Evolutionary conservation across 35 echinoderm and acorn worm species (phyloP), one percentile per base, ranked within the genome.

Genomic region (Heliocidaris erythrogramma): DNA sequence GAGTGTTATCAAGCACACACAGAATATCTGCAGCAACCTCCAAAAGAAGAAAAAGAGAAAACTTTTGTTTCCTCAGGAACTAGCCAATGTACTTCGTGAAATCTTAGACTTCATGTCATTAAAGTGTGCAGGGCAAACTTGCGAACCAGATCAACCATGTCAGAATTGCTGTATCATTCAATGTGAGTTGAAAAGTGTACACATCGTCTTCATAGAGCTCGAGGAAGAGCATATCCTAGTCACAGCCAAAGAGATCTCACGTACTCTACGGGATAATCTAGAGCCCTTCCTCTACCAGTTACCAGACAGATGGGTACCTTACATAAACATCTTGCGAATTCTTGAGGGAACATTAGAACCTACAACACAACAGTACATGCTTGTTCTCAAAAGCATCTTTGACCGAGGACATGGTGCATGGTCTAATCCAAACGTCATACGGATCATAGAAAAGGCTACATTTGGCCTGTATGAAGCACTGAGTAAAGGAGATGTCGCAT

Each of bases 271-370:
- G 16, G 16, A 29, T 9, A 92, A 92, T 92, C 49, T 92, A 52
- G n/a, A 49, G 17, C 91, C 91, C 4, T 92, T 48, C 30, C 48
- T 92, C 13, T 48, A 92, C 49, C 91, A 92, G 50, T 12, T 92
- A 13, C 91, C 91, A 17, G 91, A 92, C 91, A 59, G 30, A 29
- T 92, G 47, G 91, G 91, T 49, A 29, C 91, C 91, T 52, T 92
- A 48, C n/a, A 17, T 59, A 13, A 50, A 59, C 18, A 29, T 92
- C 50, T 59, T 92, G 27, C 49, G 32, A 24, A 24, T 92, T 24
- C n/a, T 92, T 30, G 91, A 48, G 4, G 91, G 31, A n/a, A 92
- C 91, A 50, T 47, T 14, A 6, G 50, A 49, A 92, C 48, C 91
- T 18, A 5, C 91, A 14, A 59, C 59, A 56, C 10, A 48, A 10